Evolutionary conservation across 1,140 invertebrate genomes (phyloP).

Genomic region (Rhysida immarginata): DNA sequence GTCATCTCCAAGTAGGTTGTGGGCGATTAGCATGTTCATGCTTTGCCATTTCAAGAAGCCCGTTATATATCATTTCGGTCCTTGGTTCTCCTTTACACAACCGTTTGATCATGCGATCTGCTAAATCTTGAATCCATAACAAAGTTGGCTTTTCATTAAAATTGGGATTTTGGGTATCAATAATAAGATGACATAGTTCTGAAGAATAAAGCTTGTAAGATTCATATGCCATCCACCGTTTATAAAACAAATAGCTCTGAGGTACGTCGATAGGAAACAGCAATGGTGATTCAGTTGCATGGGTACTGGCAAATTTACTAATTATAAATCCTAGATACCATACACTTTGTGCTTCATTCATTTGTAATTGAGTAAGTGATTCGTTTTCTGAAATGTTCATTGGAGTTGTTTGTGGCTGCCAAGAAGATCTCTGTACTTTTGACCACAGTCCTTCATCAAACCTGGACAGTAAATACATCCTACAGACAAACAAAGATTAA

Average conservation of each 20-base stretch:
- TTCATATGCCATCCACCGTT: not conserved
- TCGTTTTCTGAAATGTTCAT: not conserved
- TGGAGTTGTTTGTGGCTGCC: not conserved
- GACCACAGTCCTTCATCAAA: conserved; percentile 2
- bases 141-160: not conserved
- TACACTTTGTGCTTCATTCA: conserved; percentile 4
- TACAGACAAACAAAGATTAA: too few species aligned
- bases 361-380: not conserved
- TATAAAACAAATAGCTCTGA: conserved; percentile 3
- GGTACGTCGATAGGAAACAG: conserved; percentile 1
- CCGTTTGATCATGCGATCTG: not conserved
- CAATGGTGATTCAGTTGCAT: not conserved
- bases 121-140: not conserved
- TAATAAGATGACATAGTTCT: not conserved
- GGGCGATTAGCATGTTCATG: not conserved
- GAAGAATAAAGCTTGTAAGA: not conserved
- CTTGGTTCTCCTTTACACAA: not conserved
- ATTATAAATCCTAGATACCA: conserved; percentile 3
- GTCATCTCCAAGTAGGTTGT: not conserved
- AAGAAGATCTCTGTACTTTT: not conserved
- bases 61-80: not conserved
- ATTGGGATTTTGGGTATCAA: conserved; percentile 1
- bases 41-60: not conserved
- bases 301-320: conserved; percentile 2
- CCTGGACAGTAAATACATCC: too few species aligned